These are phyloP conservation scores for Cairina moschata DNA, from an alignment of 2,113 vertebrate species.

Conservation along the genomic window DNA sequence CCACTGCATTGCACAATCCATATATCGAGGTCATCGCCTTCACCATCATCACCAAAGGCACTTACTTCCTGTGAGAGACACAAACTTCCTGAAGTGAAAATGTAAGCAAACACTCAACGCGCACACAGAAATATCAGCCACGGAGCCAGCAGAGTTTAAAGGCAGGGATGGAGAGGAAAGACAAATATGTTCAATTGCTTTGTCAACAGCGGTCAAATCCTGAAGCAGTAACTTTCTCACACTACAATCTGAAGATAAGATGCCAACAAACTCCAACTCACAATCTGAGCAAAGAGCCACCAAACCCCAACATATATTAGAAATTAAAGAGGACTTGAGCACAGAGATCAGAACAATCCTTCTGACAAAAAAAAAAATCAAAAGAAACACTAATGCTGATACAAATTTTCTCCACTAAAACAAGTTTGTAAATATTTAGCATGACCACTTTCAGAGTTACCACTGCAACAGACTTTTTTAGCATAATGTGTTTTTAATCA, in stretches of 20 bases:
- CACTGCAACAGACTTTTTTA: not conserved
- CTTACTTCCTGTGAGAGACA: conserved; percentile 90
- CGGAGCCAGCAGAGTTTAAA: not conserved
- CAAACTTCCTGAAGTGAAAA: conserved; percentile 45
- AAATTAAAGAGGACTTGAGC: not conserved
- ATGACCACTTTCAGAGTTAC: not conserved
- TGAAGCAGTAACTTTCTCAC: not conserved
- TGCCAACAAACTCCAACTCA: not conserved
- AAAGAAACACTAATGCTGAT: not conserved
- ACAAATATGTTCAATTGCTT: not conserved
- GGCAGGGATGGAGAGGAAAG: not conserved
- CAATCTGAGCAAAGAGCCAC: not conserved
- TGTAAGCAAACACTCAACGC: not conserved
- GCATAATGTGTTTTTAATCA: not conserved
- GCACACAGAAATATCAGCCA: not conserved
- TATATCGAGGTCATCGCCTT: conserved; percentile 93
- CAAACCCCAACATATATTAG: not conserved
- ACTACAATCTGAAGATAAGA: not conserved
- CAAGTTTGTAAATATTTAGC: not conserved
- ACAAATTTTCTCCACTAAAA: not conserved
- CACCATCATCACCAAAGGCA: conserved; percentile 94
- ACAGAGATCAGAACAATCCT: not conserved
- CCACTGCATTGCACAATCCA: conserved; percentile 93
- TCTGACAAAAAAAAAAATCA: not conserved
- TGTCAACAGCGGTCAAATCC: not conserved